Evolutionary conservation across 2,797 vertebrate genomes (phyloP).

Genomic region (Karalla daura): DNA sequence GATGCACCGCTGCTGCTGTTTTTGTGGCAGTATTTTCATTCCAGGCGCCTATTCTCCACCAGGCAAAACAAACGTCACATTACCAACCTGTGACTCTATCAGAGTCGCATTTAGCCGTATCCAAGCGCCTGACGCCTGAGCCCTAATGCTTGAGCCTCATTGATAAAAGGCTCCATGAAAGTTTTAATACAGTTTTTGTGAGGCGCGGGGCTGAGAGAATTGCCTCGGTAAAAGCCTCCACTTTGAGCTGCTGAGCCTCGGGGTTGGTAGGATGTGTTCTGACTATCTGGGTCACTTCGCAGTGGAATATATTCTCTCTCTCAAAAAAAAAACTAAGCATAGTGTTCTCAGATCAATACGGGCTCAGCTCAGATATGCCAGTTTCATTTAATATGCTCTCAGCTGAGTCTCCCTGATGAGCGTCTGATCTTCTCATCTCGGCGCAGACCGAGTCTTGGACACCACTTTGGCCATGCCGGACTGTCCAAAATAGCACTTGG

Average conservation of each 20-base stretch:
- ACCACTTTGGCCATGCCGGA: slow-evolving; percentile 21
- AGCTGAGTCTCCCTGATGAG: slow-evolving; percentile 61
- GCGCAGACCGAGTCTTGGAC: slow-evolving; percentile 49
- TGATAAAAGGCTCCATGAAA: slow-evolving; percentile 62
- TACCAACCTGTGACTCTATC: background rate
- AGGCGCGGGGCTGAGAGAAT: slow-evolving; percentile 49
- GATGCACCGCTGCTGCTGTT: background rate
- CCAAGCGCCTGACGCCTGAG: slow-evolving; percentile 8
- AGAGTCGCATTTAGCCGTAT: slow-evolving; percentile 13
- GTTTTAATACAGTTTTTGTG: slow-evolving; percentile 61
- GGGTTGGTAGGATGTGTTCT: slow-evolving; percentile 68
- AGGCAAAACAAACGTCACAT: background rate
- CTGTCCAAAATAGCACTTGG: slow-evolving; percentile 32
- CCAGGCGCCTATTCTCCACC: background rate
- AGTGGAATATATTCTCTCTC: slow-evolving; percentile 72
- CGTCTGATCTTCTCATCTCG: slow-evolving; percentile 58
- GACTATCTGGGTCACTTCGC: slow-evolving; percentile 82
- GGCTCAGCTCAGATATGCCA: slow-evolving; percentile 61
- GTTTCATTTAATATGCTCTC: slow-evolving; percentile 74
- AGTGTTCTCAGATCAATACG: slow-evolving; percentile 72
- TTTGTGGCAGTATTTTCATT: background rate
- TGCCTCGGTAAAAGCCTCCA: slow-evolving; percentile 65
- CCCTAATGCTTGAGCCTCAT: slow-evolving; percentile 28
- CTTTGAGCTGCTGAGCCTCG: slow-evolving; percentile 69
- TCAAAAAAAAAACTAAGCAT: slow-evolving; percentile 50